Evolutionary conservation across 2,888 invertebrate genomes (phyloP).

Genomic region (Hemithea aestivaria): DNA sequence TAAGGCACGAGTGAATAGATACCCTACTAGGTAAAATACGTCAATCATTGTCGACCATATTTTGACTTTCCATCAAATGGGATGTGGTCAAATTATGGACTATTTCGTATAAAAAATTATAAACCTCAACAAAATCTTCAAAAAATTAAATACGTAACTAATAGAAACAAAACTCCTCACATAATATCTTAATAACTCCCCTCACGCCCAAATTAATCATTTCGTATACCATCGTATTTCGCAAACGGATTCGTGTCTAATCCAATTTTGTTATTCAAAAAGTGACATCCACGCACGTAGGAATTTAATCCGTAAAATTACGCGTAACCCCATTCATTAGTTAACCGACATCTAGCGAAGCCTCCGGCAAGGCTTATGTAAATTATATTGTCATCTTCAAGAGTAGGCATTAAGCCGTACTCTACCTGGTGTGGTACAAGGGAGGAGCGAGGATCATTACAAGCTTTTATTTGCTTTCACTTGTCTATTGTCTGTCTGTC

Average conservation of each 20-base stretch:
- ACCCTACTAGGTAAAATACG: no score
- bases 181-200: no score
- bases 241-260: constrained; percentile 15
- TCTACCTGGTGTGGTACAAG: constrained; percentile 11
- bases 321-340: constrained; percentile 36
- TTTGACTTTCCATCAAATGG: no score
- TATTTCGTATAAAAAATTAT: no score
- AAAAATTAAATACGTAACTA: no score
- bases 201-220: constrained; percentile 12
- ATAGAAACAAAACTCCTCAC: no score
- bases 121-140: no score
- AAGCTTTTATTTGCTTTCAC: no score
- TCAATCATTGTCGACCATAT: no score
- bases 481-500: no score
- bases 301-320: constrained; percentile 29
- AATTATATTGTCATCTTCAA: constrained; percentile 62
- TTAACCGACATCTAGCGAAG: constrained; percentile 38
- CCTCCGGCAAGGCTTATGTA: constrained; percentile 51
- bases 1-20: no score
- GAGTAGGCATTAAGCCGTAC: constrained; percentile 48
- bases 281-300: constrained; percentile 16
- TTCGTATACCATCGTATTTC: constrained; percentile 3
- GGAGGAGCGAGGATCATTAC: constrained; percentile 1
- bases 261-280: constrained; percentile 23
- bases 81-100: no score